Percentiles rank a stretch among this genome's conserved stretches.
Conservation (phyloP, 2,888 invertebrate species). For the Ennomos quercinarius region DNA sequence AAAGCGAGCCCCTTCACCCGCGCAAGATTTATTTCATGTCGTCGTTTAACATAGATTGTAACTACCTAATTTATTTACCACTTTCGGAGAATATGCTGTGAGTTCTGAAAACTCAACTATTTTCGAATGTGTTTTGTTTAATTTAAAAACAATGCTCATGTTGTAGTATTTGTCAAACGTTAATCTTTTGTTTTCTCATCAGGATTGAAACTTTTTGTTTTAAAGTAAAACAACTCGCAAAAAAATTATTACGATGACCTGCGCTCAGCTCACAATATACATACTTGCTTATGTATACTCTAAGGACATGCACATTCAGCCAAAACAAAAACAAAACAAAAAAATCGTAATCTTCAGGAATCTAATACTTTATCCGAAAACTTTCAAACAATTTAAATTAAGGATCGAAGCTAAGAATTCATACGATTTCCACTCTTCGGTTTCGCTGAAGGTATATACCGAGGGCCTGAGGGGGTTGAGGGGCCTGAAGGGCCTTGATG, state of each 20-base stretch:
- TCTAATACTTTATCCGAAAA: constrained; percentile 8
- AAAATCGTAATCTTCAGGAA: not conserved
- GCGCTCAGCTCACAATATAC: no score
- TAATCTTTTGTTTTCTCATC: constrained; percentile 5
- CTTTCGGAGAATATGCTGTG: not conserved
- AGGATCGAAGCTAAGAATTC: constrained; percentile 23
- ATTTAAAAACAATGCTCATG: not conserved
- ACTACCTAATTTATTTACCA: constrained; percentile 32
- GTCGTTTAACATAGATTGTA: constrained; percentile 25
- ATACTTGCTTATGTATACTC: no score
- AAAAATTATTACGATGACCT: no score
- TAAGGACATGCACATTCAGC: no score
- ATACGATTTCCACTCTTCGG: constrained; percentile 24
- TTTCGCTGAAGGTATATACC: constrained; percentile 2
- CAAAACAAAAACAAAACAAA: no score
- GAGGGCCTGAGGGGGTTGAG: constrained; percentile 2
- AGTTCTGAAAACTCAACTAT: constrained; percentile 3
- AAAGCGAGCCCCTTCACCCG: constrained; percentile 27
- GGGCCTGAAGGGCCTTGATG: not conserved
- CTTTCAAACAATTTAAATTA: constrained; percentile 28
- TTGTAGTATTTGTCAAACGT: not conserved
- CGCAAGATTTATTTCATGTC: constrained; percentile 35
- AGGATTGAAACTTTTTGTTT: not conserved
- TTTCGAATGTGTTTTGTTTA: constrained; percentile 7
- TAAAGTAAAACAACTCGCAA: no score